phyloP scores from a whole-genome alignment of 2,797 vertebrate genomes.

The Hirundo rustica region DNA sequence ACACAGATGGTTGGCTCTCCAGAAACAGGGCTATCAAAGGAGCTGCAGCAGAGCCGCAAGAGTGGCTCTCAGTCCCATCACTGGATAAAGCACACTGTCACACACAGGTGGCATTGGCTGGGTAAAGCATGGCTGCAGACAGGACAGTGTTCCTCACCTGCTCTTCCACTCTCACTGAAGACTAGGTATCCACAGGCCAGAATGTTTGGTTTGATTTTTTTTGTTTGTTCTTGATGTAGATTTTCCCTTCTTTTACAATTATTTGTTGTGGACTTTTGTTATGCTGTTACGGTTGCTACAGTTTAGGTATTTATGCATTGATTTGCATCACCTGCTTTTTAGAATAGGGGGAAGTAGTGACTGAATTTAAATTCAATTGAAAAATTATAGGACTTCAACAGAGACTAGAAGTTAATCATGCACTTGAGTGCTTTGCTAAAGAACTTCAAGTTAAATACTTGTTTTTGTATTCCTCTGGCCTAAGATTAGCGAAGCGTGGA shows the following conservation, averaged over 20 bases:
- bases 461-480: not conserved
- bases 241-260: conserved; percentile 5
- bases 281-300: conserved; percentile 6
- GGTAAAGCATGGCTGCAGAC: not conserved
- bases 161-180: not conserved
- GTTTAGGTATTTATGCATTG: conserved; percentile 20
- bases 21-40: not conserved
- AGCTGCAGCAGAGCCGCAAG: fast-evolving
- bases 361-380: not conserved
- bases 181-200: not conserved
- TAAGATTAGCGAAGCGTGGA: not conserved
- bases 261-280: conserved; percentile 2
- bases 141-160: not conserved
- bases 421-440: not conserved
- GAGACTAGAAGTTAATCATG: conserved; percentile 7
- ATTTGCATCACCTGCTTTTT: not conserved
- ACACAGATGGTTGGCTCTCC: not conserved
- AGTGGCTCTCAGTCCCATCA: not conserved
- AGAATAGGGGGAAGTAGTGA: not conserved
- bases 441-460: conserved; percentile 17
- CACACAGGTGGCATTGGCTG: not conserved
- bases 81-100: not conserved
- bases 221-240: not conserved
- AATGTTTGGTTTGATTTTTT: not conserved
- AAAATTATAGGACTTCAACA: not conserved